phyloP scores from a whole-genome alignment of 1,140 invertebrate species.

The Carposina sasakii region DNA sequence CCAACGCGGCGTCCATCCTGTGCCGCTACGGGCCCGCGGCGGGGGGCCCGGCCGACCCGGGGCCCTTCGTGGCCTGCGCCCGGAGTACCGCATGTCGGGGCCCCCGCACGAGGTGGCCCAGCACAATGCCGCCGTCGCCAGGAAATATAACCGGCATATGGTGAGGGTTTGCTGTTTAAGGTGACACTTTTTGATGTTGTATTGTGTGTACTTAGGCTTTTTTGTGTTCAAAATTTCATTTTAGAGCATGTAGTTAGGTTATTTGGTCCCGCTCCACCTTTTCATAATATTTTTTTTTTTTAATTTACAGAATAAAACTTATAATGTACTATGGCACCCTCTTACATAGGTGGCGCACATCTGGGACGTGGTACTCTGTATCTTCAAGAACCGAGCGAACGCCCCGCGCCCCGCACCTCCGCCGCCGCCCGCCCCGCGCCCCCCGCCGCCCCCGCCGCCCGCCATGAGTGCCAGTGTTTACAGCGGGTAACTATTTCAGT shows the following conservation, averaged over 20 bases:
- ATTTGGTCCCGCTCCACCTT: not conserved
- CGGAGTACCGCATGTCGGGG: constrained; percentile 83
- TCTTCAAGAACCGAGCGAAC: constrained; percentile 34
- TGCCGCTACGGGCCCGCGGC: constrained; percentile 18
- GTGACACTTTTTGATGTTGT: not conserved
- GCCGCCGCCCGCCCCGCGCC: constrained; percentile 28
- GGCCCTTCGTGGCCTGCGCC: constrained; percentile 73
- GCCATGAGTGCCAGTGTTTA: too few species aligned
- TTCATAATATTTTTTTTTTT: too few species aligned
- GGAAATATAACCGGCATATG: constrained; percentile 79
- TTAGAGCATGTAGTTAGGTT: too few species aligned
- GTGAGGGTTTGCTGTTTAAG: constrained; percentile 51
- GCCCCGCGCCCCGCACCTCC: constrained; percentile 23
- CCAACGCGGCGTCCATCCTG: constrained; percentile 38
- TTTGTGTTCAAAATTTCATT: too few species aligned
- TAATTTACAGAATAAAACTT: too few species aligned
- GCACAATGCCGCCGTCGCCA: constrained; percentile 88
- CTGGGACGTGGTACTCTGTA: constrained; percentile 46
- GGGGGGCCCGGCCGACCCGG: too few species aligned
- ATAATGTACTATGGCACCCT: too few species aligned
- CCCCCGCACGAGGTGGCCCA: constrained; percentile 88
- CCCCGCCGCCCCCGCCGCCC: constrained; percentile 28
- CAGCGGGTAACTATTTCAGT: too few species aligned
- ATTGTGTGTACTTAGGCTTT: too few species aligned
- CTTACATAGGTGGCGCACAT: constrained; percentile 44